These are phyloP conservation scores for Ondatra zibethicus DNA, from an alignment of 2,113 vertebrate species.

Conservation along the genomic window DNA sequence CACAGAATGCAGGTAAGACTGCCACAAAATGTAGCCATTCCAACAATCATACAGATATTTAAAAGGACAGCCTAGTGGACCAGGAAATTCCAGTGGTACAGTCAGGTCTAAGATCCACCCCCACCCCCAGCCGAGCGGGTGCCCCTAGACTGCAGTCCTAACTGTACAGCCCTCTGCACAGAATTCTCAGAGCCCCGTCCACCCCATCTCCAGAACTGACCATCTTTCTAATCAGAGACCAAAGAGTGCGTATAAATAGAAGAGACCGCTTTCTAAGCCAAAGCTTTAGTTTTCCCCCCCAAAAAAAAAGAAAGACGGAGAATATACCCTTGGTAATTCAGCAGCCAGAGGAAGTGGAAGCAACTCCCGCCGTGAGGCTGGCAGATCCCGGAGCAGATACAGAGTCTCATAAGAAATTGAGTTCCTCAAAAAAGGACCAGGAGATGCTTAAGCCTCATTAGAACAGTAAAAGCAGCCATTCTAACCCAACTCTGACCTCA, in stretches of 20 bases:
- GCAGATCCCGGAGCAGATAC: constrained; percentile 11
- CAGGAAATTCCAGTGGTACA: background rate
- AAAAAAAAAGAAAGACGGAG: constrained; percentile 42
- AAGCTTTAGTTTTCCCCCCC: constrained; percentile 52
- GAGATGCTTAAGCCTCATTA: constrained; percentile 61
- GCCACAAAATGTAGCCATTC: background rate
- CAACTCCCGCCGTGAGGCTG: constrained; percentile 50
- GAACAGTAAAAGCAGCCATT: background rate
- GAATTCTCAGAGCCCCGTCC: background rate
- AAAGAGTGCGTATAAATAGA: constrained; percentile 60
- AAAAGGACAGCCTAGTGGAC: background rate
- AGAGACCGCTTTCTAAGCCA: constrained; percentile 51
- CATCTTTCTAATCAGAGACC: constrained; percentile 51
- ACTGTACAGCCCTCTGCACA: background rate
- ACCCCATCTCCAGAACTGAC: constrained; percentile 8
- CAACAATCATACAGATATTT: background rate
- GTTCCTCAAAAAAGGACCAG: background rate
- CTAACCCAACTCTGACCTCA: constrained; percentile 10
- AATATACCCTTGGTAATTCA: constrained; percentile 73
- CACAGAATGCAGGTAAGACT: background rate
- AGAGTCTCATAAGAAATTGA: constrained; percentile 63
- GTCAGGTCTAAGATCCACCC: background rate
- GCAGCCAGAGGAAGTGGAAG: constrained; percentile 48
- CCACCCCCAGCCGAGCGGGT: background rate
- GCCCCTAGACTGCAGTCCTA: background rate